Percentiles rank a stretch among this genome's conserved stretches.
phyloP scores from a whole-genome alignment of 1,140 invertebrate species.

The Oncopodura yosiiana region DNA sequence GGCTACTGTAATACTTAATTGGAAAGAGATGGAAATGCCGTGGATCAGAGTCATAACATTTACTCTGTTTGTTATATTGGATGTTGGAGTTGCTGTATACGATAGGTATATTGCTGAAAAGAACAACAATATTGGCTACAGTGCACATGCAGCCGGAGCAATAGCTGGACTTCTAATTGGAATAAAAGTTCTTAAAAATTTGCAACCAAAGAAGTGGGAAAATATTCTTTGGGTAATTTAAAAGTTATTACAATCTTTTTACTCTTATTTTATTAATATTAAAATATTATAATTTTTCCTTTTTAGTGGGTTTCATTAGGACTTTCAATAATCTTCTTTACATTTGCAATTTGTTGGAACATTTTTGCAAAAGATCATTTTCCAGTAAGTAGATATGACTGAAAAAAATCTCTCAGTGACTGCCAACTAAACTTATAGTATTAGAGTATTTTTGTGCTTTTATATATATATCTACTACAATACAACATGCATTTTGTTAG shows the following conservation, averaged over 20 bases:
- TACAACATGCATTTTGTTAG: no score
- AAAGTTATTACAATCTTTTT: no score
- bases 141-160: conserved; percentile 78
- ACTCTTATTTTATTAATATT: no score
- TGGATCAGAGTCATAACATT: conserved; percentile 67
- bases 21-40: conserved; percentile 83
- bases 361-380: conserved; percentile 52
- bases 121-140: conserved; percentile 56
- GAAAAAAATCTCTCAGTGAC: no score
- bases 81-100: conserved; percentile 74
- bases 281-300: no score
- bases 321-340: conserved; percentile 63
- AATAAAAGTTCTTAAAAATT: conserved; percentile 79
- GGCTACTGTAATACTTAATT: conserved; percentile 84
- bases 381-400: conserved; percentile 33
- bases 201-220: conserved; percentile 77
- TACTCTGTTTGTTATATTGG: conserved; percentile 58
- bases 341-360: conserved; percentile 65
- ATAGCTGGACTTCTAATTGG: conserved; percentile 83
- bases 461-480: no score
- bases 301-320: conserved; percentile 70
- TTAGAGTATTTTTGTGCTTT: no score
- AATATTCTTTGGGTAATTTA: conserved; percentile 64
- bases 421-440: no score
- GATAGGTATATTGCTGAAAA: conserved; percentile 57